phyloP scores from a whole-genome alignment of 2,797 vertebrate species.

The Syncerus caffer region DNA sequence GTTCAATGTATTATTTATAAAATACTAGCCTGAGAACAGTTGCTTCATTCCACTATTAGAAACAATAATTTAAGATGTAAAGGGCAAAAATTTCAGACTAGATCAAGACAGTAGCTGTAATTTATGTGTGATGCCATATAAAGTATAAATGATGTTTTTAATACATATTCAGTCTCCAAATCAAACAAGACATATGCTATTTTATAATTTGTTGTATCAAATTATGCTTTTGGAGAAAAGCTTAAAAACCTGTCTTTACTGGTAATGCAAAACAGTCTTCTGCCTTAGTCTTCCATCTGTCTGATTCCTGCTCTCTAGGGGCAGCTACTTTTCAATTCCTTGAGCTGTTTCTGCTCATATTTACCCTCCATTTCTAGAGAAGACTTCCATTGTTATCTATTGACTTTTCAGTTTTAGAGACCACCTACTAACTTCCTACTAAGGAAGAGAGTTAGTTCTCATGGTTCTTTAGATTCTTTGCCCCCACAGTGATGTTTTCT shows the following conservation, averaged over 20 bases:
- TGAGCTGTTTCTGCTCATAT: background rate
- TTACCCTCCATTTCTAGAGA: background rate
- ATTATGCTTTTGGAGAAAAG: background rate
- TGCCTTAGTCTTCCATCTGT: background rate
- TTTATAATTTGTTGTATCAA: background rate
- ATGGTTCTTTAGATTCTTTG: background rate
- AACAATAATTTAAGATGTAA: background rate
- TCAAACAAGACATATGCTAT: background rate
- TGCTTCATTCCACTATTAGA: background rate
- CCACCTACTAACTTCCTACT: background rate
- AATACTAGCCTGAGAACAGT: background rate
- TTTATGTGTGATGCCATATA: background rate
- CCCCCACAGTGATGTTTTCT: background rate
- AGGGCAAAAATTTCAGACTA: background rate
- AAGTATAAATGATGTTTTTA: background rate
- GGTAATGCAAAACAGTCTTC: background rate
- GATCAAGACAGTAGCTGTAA: background rate
- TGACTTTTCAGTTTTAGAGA: background rate
- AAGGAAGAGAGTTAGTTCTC: background rate
- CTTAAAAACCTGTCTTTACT: background rate
- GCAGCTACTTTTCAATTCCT: background rate
- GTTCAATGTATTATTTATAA: background rate
- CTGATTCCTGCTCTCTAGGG: background rate
- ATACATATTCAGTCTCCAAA: background rate
- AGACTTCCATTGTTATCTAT: background rate